A percentile compares a stretch with the other conserved stretches of the same genome.
phyloP scores from a whole-genome alignment of 1,140 invertebrate species.

The Zelostemma sp. region DNA sequence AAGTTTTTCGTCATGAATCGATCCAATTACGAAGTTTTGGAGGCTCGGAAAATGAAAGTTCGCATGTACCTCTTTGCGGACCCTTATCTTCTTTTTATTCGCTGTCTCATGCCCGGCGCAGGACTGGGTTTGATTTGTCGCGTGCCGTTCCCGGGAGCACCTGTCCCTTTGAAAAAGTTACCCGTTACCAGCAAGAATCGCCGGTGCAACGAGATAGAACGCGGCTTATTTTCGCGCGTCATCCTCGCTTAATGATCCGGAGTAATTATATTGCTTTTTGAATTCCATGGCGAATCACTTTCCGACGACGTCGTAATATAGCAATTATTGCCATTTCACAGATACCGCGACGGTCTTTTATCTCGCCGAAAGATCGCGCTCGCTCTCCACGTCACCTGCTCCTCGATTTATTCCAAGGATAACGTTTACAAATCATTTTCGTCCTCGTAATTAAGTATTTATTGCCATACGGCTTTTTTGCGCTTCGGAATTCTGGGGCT shows the following conservation, averaged over 20 bases:
- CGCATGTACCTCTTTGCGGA: conserved; percentile 21
- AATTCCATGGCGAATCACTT: background rate
- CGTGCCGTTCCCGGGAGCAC: conserved; percentile 56
- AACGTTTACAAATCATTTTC: no score
- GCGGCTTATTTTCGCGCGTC: conserved; percentile 1
- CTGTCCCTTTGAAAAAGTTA: conserved; percentile 61
- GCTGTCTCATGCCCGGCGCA: conserved; percentile 17
- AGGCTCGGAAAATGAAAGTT: conserved; percentile 10
- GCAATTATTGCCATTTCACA: background rate
- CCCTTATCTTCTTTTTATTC: conserved; percentile 34
- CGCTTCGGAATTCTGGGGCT: no score
- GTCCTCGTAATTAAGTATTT: no score
- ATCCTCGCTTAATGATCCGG: background rate
- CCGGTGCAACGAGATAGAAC: conserved; percentile 49
- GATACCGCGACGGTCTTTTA: no score
- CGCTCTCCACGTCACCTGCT: no score
- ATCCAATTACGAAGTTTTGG: no score
- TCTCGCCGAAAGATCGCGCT: no score
- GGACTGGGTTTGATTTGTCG: conserved; percentile 62
- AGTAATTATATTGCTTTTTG: background rate
- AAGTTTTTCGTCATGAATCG: no score
- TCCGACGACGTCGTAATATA: background rate
- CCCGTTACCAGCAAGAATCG: conserved; percentile 52
- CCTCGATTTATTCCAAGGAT: no score
- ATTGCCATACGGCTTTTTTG: no score